These are phyloP conservation scores for Tragelaphus scriptus DNA, from an alignment of 2,113 vertebrate genomes.

Conservation along the genomic window DNA sequence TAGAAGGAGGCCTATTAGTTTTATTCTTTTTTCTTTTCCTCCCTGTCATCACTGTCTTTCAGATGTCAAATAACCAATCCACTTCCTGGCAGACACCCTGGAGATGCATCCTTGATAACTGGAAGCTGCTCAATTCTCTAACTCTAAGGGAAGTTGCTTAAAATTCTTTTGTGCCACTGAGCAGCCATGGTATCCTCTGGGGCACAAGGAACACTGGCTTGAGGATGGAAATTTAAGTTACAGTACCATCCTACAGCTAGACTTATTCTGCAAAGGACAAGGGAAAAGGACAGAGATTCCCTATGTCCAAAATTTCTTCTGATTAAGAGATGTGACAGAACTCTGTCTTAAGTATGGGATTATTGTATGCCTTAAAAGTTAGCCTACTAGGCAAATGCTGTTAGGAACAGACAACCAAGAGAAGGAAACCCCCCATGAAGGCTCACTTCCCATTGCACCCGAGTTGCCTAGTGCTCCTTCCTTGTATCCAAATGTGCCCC, in stretches of 20 bases:
- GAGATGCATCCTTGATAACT: not conserved
- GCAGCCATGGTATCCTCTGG: rapidly evolving
- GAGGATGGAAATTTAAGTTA: not conserved
- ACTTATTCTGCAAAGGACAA: not conserved
- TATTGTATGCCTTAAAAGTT: not conserved
- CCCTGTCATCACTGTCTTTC: not conserved
- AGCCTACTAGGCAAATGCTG: not conserved
- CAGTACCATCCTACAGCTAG: not conserved
- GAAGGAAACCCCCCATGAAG: not conserved
- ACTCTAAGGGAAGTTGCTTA: not conserved
- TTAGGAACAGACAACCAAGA: not conserved
- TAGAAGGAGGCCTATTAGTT: not conserved
- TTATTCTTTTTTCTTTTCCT: not conserved
- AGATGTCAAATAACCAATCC: not conserved
- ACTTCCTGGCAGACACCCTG: not conserved
- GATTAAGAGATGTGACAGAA: not conserved
- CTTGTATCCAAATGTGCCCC: not conserved
- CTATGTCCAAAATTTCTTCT: not conserved
- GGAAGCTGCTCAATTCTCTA: not conserved
- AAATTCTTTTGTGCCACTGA: not conserved
- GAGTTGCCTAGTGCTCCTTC: not conserved
- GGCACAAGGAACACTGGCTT: not conserved
- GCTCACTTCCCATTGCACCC: not conserved
- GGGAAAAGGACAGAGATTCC: not conserved
- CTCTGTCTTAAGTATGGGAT: not conserved